A percentile compares a stretch with the other conserved stretches of the same genome.
phyloP scores from a whole-genome alignment of 2,113 vertebrate genomes.

The Callospermophilus lateralis region DNA sequence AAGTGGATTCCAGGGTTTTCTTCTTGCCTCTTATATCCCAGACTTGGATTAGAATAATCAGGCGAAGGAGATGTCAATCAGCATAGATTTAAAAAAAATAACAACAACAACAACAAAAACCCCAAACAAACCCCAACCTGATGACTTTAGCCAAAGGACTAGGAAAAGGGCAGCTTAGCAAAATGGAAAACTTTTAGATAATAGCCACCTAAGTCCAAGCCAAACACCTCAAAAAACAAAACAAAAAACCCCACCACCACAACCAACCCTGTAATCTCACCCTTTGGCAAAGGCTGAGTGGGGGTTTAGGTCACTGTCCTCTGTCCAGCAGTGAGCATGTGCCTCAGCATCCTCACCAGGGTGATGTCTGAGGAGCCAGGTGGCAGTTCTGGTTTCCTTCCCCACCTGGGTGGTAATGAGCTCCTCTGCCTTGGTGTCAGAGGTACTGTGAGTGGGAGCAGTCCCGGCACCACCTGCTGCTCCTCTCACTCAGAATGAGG shows the following conservation, averaged over 20 bases:
- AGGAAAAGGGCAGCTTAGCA: background rate
- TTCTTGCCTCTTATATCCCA: background rate
- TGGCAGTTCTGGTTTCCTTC: background rate
- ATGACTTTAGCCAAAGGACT: background rate
- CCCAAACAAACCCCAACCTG: background rate
- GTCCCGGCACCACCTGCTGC: no score
- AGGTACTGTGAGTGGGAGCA: background rate
- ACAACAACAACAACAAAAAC: background rate
- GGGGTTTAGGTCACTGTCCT: background rate
- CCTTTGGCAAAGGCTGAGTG: background rate
- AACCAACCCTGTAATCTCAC: background rate
- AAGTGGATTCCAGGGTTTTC: background rate
- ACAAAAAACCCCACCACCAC: background rate
- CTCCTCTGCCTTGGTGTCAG: background rate
- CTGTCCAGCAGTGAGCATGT: background rate
- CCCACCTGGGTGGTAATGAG: background rate
- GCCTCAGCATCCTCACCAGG: background rate
- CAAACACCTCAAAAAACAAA: background rate
- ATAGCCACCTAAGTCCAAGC: background rate
- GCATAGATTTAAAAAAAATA: background rate
- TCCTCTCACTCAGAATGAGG: background rate
- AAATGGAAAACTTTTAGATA: background rate
- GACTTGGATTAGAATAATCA: background rate
- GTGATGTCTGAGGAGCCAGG: background rate
- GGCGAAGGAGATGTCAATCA: background rate